These are phyloP conservation scores for Pithecia hirsuta DNA, from an alignment of 2,797 vertebrate genomes.

Conservation along the genomic window DNA sequence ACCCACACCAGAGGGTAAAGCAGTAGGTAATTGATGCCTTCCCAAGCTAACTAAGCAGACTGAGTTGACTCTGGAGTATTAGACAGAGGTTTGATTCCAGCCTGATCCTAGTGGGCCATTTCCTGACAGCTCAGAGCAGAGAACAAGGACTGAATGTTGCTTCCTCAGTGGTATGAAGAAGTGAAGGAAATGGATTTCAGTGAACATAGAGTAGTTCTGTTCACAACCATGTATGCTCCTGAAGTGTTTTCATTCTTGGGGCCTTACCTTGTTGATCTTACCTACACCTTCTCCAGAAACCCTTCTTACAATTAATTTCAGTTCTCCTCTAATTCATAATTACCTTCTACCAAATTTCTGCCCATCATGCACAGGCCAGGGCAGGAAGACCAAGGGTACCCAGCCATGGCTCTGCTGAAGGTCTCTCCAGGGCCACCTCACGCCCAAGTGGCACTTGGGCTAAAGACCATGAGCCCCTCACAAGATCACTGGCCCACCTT, in stretches of 20 bases:
- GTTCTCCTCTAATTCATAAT: background rate
- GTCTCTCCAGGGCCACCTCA: background rate
- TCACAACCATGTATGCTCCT: background rate
- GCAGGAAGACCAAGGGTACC: background rate
- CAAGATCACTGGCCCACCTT: background rate
- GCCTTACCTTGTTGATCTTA: background rate
- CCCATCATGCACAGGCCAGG: background rate
- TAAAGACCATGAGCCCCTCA: background rate
- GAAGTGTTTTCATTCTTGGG: background rate
- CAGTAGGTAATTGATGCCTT: constrained; percentile 66
- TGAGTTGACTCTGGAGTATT: constrained; percentile 48
- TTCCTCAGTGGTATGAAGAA: constrained; percentile 5
- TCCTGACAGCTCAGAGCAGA: constrained; percentile 50
- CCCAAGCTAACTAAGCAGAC: constrained; percentile 55
- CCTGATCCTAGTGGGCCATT: background rate
- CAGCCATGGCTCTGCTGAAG: background rate
- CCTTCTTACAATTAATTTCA: background rate
- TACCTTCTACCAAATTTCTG: background rate
- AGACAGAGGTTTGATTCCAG: constrained; percentile 44
- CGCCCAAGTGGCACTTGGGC: background rate
- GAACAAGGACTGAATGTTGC: constrained; percentile 8
- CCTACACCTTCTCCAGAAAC: background rate
- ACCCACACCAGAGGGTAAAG: constrained; percentile 28
- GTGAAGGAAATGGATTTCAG: background rate
- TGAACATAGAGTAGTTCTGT: background rate